phyloP scores from a whole-genome alignment of 2,797 vertebrate genomes.

The Octomys mimax region DNA sequence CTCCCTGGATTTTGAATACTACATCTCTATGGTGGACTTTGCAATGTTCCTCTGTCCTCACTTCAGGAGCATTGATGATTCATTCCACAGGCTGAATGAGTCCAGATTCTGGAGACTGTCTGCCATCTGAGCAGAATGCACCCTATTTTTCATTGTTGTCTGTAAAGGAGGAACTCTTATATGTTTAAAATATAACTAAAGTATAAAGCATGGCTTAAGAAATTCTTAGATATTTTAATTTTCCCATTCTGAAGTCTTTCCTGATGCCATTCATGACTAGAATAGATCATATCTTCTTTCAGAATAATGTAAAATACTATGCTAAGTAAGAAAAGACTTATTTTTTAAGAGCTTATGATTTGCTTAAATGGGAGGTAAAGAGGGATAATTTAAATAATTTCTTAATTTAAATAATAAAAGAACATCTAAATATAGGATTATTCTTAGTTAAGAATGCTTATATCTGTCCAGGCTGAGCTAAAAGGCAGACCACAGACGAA shows the following conservation, averaged over 20 bases:
- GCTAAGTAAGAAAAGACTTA: conserved; percentile 13
- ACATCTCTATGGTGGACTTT: neutral
- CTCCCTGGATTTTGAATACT: neutral
- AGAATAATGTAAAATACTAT: conserved; percentile 50
- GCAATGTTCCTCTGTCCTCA: neutral
- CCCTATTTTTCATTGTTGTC: conserved; percentile 13
- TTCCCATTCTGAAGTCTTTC: conserved; percentile 42
- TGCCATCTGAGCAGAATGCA: neutral
- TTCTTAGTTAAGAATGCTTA: conserved; percentile 56
- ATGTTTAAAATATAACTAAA: neutral
- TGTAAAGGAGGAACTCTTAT: neutral
- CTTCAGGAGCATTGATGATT: neutral
- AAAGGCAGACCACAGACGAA: neutral
- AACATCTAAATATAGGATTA: conserved; percentile 28
- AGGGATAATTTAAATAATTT: conserved; percentile 63
- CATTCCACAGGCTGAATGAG: neutral
- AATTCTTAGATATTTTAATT: conserved; percentile 48
- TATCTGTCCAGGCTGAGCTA: neutral
- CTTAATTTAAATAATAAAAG: conserved; percentile 68
- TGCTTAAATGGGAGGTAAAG: conserved; percentile 50
- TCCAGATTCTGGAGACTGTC: neutral
- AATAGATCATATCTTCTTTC: conserved; percentile 53
- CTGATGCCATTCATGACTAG: conserved; percentile 37
- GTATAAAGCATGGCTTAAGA: neutral
- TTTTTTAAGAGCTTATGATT: conserved; percentile 39